Evolutionary conservation across 2,888 invertebrate genomes (phyloP), one percentile per base, ranked within the genome.

Genomic region (Lordiphosa andalusiaca): DNA sequence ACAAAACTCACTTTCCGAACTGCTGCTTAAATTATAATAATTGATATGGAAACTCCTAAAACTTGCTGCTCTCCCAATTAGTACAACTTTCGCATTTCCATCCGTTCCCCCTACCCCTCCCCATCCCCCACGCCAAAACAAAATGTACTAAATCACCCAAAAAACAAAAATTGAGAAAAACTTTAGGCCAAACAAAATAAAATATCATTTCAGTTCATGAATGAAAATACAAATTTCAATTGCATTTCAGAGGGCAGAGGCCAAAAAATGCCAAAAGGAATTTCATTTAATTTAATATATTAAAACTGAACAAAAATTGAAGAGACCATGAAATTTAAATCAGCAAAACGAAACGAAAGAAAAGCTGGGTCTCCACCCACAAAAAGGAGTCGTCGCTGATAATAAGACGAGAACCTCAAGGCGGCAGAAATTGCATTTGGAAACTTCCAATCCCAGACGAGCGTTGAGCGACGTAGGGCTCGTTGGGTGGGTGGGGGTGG

Each of bases 401-500:
- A 71, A 73, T 71, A 73, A 73, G 73, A 73, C 74, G 69, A 67
- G 83, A 74, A 78, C 70, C 70, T 73, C 73, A 80, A 80, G 81
- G 73, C 66, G 64, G 71, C 69, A 69, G 13, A 71, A 83, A 84
- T 76, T 86, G 86, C 86, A 87, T 86, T 86, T 86, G 84, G 86
- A 81, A 85, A 81, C 87, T 87, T 87, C 88, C 88, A 88, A 87
- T 88, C 85, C 87, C 75, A 81, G 76, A 82, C 84, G 74, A 85
- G 82, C 57, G 44, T 48, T 57, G 53, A 62, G 46, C 41, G 46
- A 25, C 51, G 21, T 35, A 41, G 37, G 16, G 12, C 23, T 6
- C 6, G 19, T 6, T 40, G 37, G 42, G 30, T 13, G 50, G 50
- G 40, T 16, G 12, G 42, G 60, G 54, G 67, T 49, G 51, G 59